phyloP scores from a whole-genome alignment of 2,888 invertebrate genomes.

The Agriotes lineatus region DNA sequence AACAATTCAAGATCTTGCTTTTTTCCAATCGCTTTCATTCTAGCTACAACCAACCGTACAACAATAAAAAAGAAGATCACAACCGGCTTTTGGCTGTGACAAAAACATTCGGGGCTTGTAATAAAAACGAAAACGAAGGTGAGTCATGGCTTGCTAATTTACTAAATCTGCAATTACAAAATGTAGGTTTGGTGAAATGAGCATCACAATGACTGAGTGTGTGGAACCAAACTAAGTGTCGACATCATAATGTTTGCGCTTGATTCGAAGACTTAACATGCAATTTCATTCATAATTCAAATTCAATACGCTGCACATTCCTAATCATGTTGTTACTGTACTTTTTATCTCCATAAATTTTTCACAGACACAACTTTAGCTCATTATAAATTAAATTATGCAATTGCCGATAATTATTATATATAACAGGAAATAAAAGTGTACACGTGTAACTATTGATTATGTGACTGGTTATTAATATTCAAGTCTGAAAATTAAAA shows the following conservation, averaged over 20 bases:
- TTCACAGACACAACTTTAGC: no score
- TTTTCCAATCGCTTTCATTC: no score
- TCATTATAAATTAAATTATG: no score
- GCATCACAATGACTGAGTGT: not conserved
- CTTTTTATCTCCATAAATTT: not conserved
- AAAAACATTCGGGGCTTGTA: no score
- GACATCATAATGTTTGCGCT: not conserved
- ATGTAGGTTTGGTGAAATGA: not conserved
- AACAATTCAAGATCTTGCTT: no score
- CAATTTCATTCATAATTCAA: not conserved
- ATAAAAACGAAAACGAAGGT: not conserved
- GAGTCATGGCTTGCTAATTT: not conserved
- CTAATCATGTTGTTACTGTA: not conserved
- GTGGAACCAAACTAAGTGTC: not conserved
- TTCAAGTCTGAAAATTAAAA: not conserved
- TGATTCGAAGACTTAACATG: not conserved
- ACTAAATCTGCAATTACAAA: not conserved
- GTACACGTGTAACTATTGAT: not conserved
- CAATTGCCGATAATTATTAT: no score
- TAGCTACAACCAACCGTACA: no score
- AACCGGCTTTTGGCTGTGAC: no score
- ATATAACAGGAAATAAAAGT: not conserved
- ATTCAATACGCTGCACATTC: not conserved
- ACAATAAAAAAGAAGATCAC: no score
- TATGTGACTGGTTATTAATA: not conserved